These are phyloP conservation scores for Eupsittula cactorum DNA, from an alignment of 2,113 vertebrate genomes.

Conservation along the genomic window DNA sequence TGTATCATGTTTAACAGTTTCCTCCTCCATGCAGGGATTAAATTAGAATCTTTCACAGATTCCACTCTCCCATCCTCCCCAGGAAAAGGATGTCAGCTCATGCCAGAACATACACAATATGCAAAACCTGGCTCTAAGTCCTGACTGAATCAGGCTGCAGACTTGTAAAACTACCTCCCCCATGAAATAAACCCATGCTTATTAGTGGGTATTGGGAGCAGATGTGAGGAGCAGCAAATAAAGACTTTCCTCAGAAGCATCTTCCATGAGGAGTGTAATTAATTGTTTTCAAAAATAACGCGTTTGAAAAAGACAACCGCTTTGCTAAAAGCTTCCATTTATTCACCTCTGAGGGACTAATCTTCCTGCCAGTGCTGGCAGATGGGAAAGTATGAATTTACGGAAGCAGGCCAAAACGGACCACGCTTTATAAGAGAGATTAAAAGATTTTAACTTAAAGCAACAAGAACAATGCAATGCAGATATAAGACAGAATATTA, in stretches of 20 bases:
- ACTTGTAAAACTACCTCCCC: neutral
- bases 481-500: neutral
- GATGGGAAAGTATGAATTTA: neutral
- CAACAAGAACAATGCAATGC: neutral
- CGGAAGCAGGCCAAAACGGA: neutral
- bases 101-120: neutral
- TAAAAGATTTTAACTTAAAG: slow-evolving; percentile 5
- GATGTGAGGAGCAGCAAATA: neutral
- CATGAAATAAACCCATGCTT: neutral
- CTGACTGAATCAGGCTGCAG: neutral
- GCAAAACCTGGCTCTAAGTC: neutral
- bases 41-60: neutral
- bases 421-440: neutral
- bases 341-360: slow-evolving; percentile 6
- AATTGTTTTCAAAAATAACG: slow-evolving; percentile 5
- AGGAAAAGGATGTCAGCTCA: neutral
- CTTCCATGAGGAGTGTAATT: neutral
- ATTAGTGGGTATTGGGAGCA: neutral
- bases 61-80: neutral
- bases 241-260: neutral
- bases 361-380: neutral
- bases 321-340: slow-evolving; percentile 10
- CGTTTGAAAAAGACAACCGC: neutral
- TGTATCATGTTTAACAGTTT: neutral
- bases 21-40: neutral